Evolutionary conservation across 2,113 vertebrate species (phyloP).

Genomic region (Lophura nycthemera): DNA sequence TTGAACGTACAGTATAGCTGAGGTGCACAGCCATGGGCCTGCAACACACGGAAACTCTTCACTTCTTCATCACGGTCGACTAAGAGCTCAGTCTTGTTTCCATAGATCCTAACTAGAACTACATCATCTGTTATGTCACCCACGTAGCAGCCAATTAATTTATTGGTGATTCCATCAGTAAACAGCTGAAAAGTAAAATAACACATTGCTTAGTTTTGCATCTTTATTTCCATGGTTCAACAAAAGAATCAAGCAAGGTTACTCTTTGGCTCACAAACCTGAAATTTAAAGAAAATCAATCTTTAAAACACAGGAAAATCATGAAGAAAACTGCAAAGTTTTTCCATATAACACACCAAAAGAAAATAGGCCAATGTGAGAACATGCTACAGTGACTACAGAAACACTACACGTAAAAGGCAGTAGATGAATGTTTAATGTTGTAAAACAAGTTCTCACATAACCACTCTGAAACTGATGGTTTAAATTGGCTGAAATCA

Average conservation of each 20-base stretch:
- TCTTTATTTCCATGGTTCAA: fast-evolving
- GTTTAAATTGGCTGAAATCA: background rate
- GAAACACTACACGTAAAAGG: background rate
- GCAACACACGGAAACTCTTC: conserved; percentile 94
- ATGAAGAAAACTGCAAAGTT: background rate
- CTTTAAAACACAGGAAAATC: background rate
- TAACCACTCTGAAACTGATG: background rate
- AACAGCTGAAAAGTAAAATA: conserved; percentile 82
- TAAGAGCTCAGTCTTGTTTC: conserved; percentile 94
- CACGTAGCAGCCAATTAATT: conserved; percentile 93
- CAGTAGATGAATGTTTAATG: background rate
- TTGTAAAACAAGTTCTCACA: background rate
- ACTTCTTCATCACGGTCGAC: conserved; percentile 96
- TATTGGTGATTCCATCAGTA: conserved; percentile 97
- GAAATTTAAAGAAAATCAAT: background rate
- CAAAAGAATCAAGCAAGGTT: background rate
- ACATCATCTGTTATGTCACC: conserved; percentile 87
- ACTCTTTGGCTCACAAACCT: background rate
- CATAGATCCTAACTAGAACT: conserved; percentile 95
- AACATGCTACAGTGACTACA: background rate
- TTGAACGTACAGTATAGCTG: conserved; percentile 96
- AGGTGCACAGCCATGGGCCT: conserved; percentile 92
- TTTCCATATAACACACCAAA: background rate
- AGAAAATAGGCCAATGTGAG: background rate
- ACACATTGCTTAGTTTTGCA: background rate